Evolutionary conservation across 2,113 vertebrate genomes (phyloP), one percentile per base, ranked within the genome.

Genomic region (Blennius ocellaris): DNA sequence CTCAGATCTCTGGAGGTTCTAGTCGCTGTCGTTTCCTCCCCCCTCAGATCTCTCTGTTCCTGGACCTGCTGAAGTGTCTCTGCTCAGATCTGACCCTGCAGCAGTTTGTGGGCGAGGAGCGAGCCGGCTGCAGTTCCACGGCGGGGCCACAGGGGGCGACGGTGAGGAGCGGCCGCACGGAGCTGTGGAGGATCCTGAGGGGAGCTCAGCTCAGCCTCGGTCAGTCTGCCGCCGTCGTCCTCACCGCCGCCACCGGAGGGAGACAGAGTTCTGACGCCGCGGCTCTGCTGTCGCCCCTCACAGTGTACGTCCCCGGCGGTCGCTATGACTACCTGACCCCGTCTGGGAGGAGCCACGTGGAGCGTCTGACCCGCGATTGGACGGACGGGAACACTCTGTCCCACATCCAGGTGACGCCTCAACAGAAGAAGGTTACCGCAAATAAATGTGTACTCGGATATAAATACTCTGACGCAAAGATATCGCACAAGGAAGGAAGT

Each of bases 1-100:
- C n/a, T n/a, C n/a, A n/a, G n/a, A n/a, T n/a, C n/a, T 30, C 21
- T 30, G 21, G 21, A 30, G 21, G 21, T 30, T 30, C 4, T 2
- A 30, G 2, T 30, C 21, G 21, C 11, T 5, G 5, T 1, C 15
- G 12, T 30, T 56, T 11, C 21, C 21, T 72, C 66, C 21, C 21
- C 66, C 66, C 52, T 14, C 86, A 99, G 98, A 88, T 99, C 9
- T 98, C 97, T 14, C 94, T 99, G 15, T 99, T 98, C 92, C 94
- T 99, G 8, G 98, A 99, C 80, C 64, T 99, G 12, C 59, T 99
- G 77, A 94, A 95, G 83, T 95, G 95, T 85, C 96, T 99, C 92
- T 97, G 96, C 45, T 85, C 48, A 5, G 94, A 94, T 5, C 12
- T 95, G 79, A 93, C 76, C 0, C 86, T 90, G 87, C 90, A 94